Percentiles rank a stretch among this genome's conserved stretches.
These are phyloP conservation scores for Ascidia mentula DNA, from an alignment of 23 tunicate species.

Conservation along the genomic window DNA sequence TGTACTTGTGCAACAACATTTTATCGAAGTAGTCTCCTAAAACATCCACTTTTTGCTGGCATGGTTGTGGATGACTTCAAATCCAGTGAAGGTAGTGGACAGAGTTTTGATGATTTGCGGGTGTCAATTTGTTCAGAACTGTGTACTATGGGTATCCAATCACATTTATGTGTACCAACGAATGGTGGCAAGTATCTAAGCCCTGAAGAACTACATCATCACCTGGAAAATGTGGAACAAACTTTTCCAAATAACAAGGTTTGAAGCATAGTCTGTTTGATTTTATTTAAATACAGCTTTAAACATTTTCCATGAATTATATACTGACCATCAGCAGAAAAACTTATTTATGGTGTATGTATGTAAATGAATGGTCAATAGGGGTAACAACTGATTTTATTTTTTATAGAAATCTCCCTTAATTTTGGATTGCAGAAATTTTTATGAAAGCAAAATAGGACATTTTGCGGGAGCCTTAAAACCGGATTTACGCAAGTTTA, in stretches of 20 bases:
- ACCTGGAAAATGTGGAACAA: neutral
- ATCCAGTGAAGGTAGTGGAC: slow-evolving; percentile 67
- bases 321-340: no score
- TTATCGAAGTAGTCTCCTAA: slow-evolving; percentile 19
- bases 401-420: slow-evolving; percentile 30
- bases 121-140: slow-evolving; percentile 56
- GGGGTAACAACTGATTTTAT: no score
- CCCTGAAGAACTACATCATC: slow-evolving; percentile 67
- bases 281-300: no score
- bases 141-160: slow-evolving; percentile 74
- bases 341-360: no score
- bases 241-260: neutral
- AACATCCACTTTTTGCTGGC: slow-evolving; percentile 5
- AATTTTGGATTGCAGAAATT: slow-evolving; percentile 69
- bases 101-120: slow-evolving; percentile 41
- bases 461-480: slow-evolving; percentile 58
- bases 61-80: slow-evolving; percentile 59
- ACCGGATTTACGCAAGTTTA: slow-evolving; percentile 75
- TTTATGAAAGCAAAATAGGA: slow-evolving; percentile 87
- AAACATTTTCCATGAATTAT: no score
- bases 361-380: no score
- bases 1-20: slow-evolving; percentile 45
- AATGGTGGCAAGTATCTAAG: slow-evolving; percentile 66
- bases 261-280: no score
- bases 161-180: slow-evolving; percentile 18